Evolutionary conservation across 2,113 vertebrate species (phyloP).

Genomic region (Numenius arquata): DNA sequence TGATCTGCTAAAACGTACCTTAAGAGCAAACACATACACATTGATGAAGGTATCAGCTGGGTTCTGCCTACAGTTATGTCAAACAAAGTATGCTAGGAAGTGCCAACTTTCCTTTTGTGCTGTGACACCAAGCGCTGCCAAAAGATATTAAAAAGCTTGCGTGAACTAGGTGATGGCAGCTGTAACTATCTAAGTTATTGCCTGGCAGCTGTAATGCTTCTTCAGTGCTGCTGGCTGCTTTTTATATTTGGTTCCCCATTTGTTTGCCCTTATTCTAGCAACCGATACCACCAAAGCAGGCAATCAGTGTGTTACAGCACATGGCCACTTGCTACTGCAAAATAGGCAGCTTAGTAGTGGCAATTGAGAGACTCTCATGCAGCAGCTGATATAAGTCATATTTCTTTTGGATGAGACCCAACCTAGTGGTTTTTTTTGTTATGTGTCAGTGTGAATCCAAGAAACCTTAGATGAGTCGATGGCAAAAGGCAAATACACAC

Average conservation of each 20-base stretch:
- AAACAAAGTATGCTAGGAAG: slow-evolving; percentile 82
- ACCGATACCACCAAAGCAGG: slow-evolving; percentile 70
- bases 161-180: slow-evolving; percentile 85
- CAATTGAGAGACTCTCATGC: slow-evolving; percentile 58
- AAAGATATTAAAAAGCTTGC: slow-evolving; percentile 86
- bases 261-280: slow-evolving; percentile 80
- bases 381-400: slow-evolving; percentile 74
- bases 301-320: slow-evolving; percentile 60
- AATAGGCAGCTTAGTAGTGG: slow-evolving; percentile 63
- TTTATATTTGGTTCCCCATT: slow-evolving; percentile 73
- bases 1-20: slow-evolving; percentile 71
- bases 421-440: slow-evolving; percentile 2
- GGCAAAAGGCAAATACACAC: slow-evolving; percentile 44
- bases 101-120: slow-evolving; percentile 86
- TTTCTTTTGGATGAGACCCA: slow-evolving; percentile 77
- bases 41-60: slow-evolving; percentile 83
- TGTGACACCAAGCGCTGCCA: slow-evolving; percentile 79
- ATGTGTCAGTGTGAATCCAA: slow-evolving; percentile 72
- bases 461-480: slow-evolving; percentile 66
- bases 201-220: slow-evolving; percentile 81
- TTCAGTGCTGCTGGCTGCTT: slow-evolving; percentile 78
- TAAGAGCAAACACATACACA: slow-evolving; percentile 73
- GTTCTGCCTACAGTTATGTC: slow-evolving; percentile 84
- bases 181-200: slow-evolving; percentile 86
- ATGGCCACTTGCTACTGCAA: slow-evolving; percentile 67